Evolutionary conservation across 2,113 vertebrate species (phyloP), one percentile per base, ranked within the genome.

Genomic region (Xyliphius kryptos): DNA sequence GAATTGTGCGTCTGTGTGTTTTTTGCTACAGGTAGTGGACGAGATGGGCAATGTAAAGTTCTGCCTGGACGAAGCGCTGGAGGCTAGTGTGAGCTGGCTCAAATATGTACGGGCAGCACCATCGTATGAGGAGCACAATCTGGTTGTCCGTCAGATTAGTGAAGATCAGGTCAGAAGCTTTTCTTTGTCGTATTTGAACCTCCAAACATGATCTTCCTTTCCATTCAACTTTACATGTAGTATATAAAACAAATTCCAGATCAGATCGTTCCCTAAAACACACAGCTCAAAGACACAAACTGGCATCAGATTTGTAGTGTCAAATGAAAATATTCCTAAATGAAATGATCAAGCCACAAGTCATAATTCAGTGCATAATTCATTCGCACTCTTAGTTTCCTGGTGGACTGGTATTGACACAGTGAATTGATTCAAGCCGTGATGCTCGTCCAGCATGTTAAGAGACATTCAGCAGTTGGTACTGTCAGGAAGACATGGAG

Each of bases 61-160:
- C 84, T 86, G 90, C 0, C 50, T 89, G n/a, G 92, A 93, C 6
- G 78, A 78, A 0, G 71, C 72, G 67, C 86, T 81, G 58, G 83
- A 88, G 0, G 84, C 85, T 32, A 70, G 82, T 3, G 87, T 89
- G 64, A 92, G 87, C 85, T 98, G 96, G 96, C 87, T 97, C 62
- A 96, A 97, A 69, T 98, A 92, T 56, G 89, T 97, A 79, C 91
- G 93, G 10, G 86, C 83, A 9, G 91, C 89, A 0, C 89, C 80
- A 0, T 92, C 93, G 67, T 90, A 92, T 0, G 87, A 92, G 1
- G 90, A 97, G 68, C 95, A 97, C 81, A 98, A 97, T 66, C 86
- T 98, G 16, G 81, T 84, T 0, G 82, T 90, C 72, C 95, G 92
- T 59, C 92, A 94, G 80, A 62, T 89, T 63, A 87, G 79, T 2